These are phyloP conservation scores for Arctopsyche grandis DNA, from an alignment of 1,140 invertebrate genomes.

Conservation along the genomic window DNA sequence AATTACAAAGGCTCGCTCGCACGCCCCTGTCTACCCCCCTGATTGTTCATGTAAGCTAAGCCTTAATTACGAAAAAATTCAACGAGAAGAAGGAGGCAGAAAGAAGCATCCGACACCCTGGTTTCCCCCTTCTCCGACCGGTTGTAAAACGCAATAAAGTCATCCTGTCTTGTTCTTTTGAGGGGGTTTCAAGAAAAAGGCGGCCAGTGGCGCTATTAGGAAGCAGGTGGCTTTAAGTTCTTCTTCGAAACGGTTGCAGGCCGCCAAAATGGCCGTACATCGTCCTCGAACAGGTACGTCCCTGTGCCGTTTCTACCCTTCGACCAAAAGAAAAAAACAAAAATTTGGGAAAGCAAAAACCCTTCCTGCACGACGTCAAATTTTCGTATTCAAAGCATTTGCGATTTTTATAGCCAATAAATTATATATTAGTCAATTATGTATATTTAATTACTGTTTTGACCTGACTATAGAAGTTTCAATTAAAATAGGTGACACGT, in stretches of 20 bases:
- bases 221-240: slow-evolving; percentile 39
- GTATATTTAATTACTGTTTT: no score
- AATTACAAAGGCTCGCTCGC: neutral
- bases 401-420: no score
- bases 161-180: slow-evolving; percentile 10
- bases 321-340: neutral
- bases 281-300: neutral
- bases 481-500: no score
- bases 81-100: neutral
- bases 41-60: slow-evolving; percentile 23
- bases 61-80: slow-evolving; percentile 20
- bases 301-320: neutral
- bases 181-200: slow-evolving; percentile 15
- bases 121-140: neutral
- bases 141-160: slow-evolving; percentile 26
- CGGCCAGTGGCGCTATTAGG: slow-evolving; percentile 27
- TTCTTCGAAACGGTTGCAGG: slow-evolving; percentile 19
- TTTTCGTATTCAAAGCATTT: no score
- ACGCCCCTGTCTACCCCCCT: neutral
- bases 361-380: neutral
- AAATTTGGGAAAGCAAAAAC: slow-evolving; percentile 1
- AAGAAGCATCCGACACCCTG: neutral
- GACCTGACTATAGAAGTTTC: no score
- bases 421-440: no score
- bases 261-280: slow-evolving; percentile 17